phyloP scores from a whole-genome alignment of 2,797 vertebrate species.

The Acanthiza pusilla region DNA sequence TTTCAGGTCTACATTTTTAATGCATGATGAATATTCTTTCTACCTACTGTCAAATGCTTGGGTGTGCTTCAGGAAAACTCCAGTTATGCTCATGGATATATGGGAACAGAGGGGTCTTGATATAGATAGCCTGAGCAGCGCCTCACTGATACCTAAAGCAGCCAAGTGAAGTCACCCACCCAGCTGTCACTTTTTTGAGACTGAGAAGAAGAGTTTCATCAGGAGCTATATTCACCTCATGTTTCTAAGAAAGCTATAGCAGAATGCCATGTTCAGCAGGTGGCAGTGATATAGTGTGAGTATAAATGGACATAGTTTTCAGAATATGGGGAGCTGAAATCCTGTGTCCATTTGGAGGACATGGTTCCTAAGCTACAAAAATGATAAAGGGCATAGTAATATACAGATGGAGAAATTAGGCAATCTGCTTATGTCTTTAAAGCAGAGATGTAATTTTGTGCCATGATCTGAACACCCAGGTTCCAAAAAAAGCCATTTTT shows the following conservation, averaged over 20 bases:
- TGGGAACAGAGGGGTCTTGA: neutral
- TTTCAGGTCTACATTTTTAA: neutral
- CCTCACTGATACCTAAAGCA: neutral
- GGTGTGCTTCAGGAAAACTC: neutral
- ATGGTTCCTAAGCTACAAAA: neutral
- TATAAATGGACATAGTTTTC: neutral
- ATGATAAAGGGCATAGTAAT: neutral
- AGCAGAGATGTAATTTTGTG: neutral
- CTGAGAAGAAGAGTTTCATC: neutral
- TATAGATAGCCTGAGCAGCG: neutral
- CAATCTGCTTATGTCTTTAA: neutral
- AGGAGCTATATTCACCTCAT: neutral
- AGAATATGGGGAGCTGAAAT: neutral
- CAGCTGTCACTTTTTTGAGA: neutral
- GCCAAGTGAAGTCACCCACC: neutral
- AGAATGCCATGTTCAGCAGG: neutral
- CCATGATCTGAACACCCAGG: neutral
- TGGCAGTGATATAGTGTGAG: neutral
- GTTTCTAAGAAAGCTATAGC: neutral
- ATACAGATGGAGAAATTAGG: neutral
- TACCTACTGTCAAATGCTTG: neutral
- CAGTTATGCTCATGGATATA: neutral
- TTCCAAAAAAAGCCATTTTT: neutral
- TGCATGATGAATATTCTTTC: neutral
- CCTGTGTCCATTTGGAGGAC: neutral